Evolutionary conservation across 2,888 invertebrate species (phyloP), one percentile per base, ranked within the genome.

Genomic region (Lithophane socia): DNA sequence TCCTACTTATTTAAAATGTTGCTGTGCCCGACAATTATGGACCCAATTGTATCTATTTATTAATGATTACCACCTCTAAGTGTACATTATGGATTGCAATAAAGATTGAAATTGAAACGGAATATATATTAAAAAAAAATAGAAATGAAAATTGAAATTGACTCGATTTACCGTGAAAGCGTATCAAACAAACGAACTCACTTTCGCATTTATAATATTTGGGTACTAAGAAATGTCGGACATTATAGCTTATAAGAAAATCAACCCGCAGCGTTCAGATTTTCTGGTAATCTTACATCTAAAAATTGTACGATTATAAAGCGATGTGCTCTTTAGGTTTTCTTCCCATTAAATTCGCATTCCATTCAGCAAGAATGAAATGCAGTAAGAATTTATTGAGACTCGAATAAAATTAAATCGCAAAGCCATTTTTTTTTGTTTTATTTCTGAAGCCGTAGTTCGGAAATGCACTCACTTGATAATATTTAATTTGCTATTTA

Each of bases 401-500:
- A 44, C 16, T 58, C 24, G 64, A 68, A 67, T 75, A 37, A 82
- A 61, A 54, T 67, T 16, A 16, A 56, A 63, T 64, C 1, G 18
- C 2, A 16, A 7, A 13, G 9, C 21, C n/a, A 18, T 42, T 63
- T 80, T 42, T 63, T 80, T 71, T 47, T 24, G 21, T 60, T 58
- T 47, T 47, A 13, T 5, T 67, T 60, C 12, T 54, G 42, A 58
- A n/a, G 29, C 29, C 13, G 44, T 49, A 13, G 37, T 71, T 56
- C 37, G 13, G 44, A n/a, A 29, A 60, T 74, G n/a, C 44, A 37
- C 52, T 47, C 58, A 18, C 58, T 73, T 21, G 24, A 24, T 47
- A 78, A 77, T 78, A 63, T 47, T 74, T 65, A 1, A 44, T 54
- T 54, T 16, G 10, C 12, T 47, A 56, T 65, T 42, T 64, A 52